Evolutionary conservation across 1,140 invertebrate genomes (phyloP).

Genomic region (Penaeus japonicus): DNA sequence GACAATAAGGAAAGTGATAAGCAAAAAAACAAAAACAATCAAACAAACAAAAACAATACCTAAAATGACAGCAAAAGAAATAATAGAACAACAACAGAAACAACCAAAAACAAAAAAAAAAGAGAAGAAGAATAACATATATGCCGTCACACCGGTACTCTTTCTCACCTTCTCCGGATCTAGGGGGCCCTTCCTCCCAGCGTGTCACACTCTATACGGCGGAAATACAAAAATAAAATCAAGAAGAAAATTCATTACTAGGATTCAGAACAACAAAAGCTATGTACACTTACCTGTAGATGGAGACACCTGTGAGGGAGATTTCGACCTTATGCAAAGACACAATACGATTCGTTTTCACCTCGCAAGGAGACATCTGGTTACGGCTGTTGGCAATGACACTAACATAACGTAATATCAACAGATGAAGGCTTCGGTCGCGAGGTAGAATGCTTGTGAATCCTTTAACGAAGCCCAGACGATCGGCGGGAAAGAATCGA

Average conservation of each 20-base stretch:
- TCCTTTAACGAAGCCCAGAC: not conserved
- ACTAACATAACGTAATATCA: constrained; percentile 53
- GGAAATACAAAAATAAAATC: constrained; percentile 58
- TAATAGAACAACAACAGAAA: no score
- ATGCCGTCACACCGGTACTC: not conserved
- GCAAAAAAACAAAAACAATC: no score
- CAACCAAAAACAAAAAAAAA: no score
- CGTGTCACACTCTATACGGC: constrained; percentile 43
- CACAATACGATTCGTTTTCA: not conserved
- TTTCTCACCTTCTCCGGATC: not conserved
- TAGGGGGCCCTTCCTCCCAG: constrained; percentile 21
- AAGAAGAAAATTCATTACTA: constrained; percentile 57
- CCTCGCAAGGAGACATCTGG: not conserved
- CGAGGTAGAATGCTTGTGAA: constrained; percentile 10
- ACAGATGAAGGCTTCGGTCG: constrained; percentile 39
- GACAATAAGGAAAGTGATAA: no score
- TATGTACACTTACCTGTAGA: not conserved
- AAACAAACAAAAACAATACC: not conserved
- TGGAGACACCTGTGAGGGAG: not conserved
- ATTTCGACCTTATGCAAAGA: not conserved
- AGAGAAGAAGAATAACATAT: not conserved
- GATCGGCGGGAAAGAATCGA: not conserved
- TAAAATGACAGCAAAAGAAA: not conserved
- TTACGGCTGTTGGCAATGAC: constrained; percentile 19
- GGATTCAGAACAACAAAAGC: constrained; percentile 56